phyloP scores from a whole-genome alignment of 2,113 vertebrate genomes.

The Canis aureus region DNA sequence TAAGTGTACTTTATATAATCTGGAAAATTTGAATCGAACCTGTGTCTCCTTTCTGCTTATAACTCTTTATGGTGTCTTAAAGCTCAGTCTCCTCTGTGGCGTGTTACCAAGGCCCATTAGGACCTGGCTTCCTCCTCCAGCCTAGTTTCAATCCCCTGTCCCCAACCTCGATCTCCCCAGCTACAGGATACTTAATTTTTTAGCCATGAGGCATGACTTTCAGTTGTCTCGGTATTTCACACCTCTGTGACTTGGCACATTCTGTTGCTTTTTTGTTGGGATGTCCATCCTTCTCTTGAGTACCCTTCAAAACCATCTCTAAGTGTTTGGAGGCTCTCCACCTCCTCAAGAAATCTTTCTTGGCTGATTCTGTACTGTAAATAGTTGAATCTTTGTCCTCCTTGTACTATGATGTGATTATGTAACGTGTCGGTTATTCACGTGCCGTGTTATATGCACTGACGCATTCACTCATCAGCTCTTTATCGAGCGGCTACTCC shows the following conservation, averaged over 20 bases:
- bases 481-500: background rate
- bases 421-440: background rate
- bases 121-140: background rate
- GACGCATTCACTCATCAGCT: background rate
- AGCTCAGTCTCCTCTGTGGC: background rate
- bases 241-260: background rate
- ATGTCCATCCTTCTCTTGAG: background rate
- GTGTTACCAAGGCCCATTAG: background rate
- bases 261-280: background rate
- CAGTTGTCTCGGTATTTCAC: background rate
- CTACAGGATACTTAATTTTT: background rate
- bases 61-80: background rate
- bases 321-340: background rate
- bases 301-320: background rate
- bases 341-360: background rate
- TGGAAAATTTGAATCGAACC: constrained; percentile 4
- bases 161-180: background rate
- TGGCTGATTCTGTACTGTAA: background rate
- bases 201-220: background rate
- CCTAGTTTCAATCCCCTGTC: background rate
- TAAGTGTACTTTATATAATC: background rate
- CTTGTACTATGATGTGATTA: background rate
- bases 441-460: background rate
- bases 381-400: background rate
- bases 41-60: background rate